Base-by-base conservation (phyloP, 1,140 invertebrate genomes). In the Pseudoatta argentina region DNA sequence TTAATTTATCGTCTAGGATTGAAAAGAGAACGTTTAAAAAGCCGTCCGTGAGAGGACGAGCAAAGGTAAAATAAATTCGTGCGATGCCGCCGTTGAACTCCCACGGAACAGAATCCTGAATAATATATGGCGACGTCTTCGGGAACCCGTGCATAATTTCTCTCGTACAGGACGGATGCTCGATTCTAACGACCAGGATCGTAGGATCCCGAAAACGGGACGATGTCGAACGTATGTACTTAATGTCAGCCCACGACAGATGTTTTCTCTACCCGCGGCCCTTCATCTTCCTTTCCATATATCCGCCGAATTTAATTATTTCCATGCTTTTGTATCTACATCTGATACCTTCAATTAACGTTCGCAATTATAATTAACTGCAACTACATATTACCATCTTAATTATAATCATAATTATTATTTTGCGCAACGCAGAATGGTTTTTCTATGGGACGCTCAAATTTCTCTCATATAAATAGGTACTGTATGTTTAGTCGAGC, bases 21-120 rank as follows among this genome's bases (percentile, higher is more conserved):
- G 79, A 83, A 83, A 69, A 82, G 67, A 73, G 53, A 83, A 83
- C 79, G 57, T 83, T 83, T 83, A 83, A 75, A 83, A 75, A 83
- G 55, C 55, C 69, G 69, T 24, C 67, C 69, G 27, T 7, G 30
- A 21, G 27, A 72, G 79, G 67, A 82, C 53, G 21, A 30, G 79
- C 48, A 39, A 82, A 75, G 69, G 55, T 83, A 34, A 72, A 83
- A 83, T 83, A 55, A 83, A 75, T 83, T 82, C 79, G 79, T 73
- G 67, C 67, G 79, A 55, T 82, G n/a, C 55, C 79, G 79, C 51
- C 55, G 67, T 83, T 83, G 39, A 61, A 61, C 79, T 75, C 39
- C 55, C 55, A 75, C 69, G 79, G 79, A 83, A 83, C 79, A 73
- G 55, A 55, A 83, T 73, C 55, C 79, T 83, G 79, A 83, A 83